A percentile compares a stretch with the other conserved stretches of the same genome.
These are phyloP conservation scores for Parasteatoda lunata DNA, from an alignment of 2,888 invertebrate genomes.

Conservation along the genomic window DNA sequence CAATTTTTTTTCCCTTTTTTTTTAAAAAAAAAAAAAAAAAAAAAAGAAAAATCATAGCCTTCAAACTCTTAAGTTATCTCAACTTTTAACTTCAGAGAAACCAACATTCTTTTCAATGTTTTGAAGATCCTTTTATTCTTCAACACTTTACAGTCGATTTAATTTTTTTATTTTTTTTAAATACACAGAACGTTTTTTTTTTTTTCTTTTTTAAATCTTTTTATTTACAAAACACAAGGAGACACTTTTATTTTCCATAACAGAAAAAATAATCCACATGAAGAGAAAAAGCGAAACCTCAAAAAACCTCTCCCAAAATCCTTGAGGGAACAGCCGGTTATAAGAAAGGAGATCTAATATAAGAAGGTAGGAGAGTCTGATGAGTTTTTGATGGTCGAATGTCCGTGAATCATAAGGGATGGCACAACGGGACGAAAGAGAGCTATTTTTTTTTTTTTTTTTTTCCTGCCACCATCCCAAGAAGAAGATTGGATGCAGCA, in stretches of 20 bases:
- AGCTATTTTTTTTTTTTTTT: slow-evolving; percentile 43
- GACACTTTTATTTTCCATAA: neutral
- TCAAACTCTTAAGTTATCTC: too few species aligned
- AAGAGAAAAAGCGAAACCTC: neutral
- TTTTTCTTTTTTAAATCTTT: too few species aligned
- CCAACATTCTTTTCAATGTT: too few species aligned
- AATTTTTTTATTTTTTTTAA: too few species aligned
- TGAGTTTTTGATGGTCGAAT: slow-evolving; percentile 63
- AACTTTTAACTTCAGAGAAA: too few species aligned
- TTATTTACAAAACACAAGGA: neutral
- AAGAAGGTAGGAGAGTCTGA: slow-evolving; percentile 34
- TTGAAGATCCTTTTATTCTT: too few species aligned
- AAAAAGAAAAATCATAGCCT: too few species aligned
- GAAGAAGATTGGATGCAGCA: slow-evolving; percentile 59
- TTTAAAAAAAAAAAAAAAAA: too few species aligned
- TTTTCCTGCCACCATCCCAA: slow-evolving; percentile 11
- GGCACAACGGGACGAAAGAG: slow-evolving; percentile 48
- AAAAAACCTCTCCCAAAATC: neutral
- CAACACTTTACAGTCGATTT: too few species aligned
- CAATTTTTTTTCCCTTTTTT: too few species aligned
- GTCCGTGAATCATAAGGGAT: slow-evolving; percentile 64
- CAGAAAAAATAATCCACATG: neutral
- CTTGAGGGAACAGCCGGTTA: neutral
- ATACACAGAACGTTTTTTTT: too few species aligned
- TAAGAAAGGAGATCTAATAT: slow-evolving; percentile 37